These are phyloP conservation scores for Tragelaphus eurycerus DNA, from an alignment of 2,797 vertebrate genomes.

Conservation along the genomic window DNA sequence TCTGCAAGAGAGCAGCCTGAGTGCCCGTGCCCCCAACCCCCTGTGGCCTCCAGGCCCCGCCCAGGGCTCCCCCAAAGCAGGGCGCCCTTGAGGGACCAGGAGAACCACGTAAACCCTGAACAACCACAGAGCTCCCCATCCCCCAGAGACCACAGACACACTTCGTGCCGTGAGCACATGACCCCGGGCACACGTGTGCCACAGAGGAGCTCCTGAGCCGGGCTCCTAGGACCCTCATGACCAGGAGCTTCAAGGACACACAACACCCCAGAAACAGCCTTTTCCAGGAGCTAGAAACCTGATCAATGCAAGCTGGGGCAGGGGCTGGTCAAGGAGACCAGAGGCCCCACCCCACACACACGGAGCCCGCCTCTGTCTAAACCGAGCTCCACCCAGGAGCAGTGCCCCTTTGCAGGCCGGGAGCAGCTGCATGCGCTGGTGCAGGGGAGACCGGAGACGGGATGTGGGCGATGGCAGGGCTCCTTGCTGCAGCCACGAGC, in stretches of 20 bases:
- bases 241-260: not conserved
- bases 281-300: not conserved
- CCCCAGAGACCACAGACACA: not conserved
- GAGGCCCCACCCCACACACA: not conserved
- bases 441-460: not conserved
- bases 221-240: not conserved
- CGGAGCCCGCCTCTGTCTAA: not conserved
- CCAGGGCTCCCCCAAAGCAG: not conserved
- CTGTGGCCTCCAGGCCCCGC: not conserved
- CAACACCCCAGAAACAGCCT: not conserved
- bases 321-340: not conserved
- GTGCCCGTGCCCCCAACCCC: accelerated
- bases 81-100: not conserved
- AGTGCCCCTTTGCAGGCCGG: not conserved
- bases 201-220: not conserved
- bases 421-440: accelerated
- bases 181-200: accelerated
- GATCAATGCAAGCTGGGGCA: not conserved
- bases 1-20: conserved; percentile 84
- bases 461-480: accelerated
- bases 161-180: accelerated
- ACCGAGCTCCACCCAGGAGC: not conserved
- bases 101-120: accelerated
- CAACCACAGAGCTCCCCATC: accelerated
- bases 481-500: not conserved